Percentiles rank a stretch among this genome's conserved stretches.
Evolutionary conservation across 2,113 vertebrate genomes (phyloP).

Genomic region (Crotalus tigris): DNA sequence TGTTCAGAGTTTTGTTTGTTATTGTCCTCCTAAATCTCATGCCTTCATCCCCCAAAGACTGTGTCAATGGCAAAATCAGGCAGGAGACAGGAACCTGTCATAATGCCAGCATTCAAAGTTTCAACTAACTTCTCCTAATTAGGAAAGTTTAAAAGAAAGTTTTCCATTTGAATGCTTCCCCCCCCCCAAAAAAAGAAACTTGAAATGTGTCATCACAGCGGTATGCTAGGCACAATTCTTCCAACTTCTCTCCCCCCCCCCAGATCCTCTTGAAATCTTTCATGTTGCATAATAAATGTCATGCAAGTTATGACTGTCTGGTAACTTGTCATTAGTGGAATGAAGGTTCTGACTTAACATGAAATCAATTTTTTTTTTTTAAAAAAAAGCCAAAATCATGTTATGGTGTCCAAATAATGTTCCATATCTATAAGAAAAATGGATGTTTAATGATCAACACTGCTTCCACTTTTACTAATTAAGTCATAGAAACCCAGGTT

Average conservation of each 20-base stretch:
- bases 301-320: neutral
- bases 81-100: neutral
- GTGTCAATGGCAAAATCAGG: neutral
- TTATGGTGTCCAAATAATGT: neutral
- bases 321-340: slow-evolving; percentile 9
- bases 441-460: neutral
- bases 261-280: slow-evolving; percentile 4
- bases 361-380: neutral
- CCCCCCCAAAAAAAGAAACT: neutral
- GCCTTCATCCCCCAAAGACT: neutral
- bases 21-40: neutral
- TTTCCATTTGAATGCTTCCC: neutral
- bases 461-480: slow-evolving; percentile 1
- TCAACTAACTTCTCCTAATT: neutral
- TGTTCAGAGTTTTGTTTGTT: neutral
- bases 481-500: neutral
- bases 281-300: slow-evolving; percentile 4
- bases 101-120: neutral
- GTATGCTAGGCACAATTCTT: neutral
- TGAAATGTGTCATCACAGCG: neutral
- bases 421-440: neutral
- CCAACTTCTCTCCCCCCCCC: neutral
- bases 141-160: neutral
- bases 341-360: neutral
- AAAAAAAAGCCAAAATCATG: neutral